Conservation (phyloP, 2,113 vertebrate species). For the Astur gentilis region DNA sequence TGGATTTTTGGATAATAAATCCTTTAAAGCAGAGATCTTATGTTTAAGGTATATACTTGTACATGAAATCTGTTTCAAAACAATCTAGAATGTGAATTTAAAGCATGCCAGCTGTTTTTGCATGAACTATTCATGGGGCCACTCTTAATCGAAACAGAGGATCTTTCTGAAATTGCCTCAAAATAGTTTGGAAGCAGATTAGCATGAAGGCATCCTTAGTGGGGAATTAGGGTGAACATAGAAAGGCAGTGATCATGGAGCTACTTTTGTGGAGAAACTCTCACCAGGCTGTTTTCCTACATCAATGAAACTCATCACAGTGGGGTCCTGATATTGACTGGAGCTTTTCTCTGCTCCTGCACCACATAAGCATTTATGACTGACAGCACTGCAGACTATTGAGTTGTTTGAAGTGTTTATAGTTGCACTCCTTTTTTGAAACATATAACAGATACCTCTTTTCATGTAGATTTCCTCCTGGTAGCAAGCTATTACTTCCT, state of each 20-base stretch:
- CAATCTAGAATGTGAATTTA: background rate
- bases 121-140: background rate
- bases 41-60: background rate
- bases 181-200: background rate
- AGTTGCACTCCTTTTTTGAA: background rate
- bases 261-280: background rate
- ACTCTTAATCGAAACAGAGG: background rate
- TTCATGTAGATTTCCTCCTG: background rate
- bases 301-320: background rate
- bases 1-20: background rate
- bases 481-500: slow-evolving; percentile 15
- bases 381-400: background rate
- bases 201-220: background rate
- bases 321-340: background rate
- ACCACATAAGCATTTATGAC: background rate
- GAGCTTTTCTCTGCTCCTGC: background rate
- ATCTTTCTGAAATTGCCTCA: background rate
- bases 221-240: background rate
- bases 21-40: background rate
- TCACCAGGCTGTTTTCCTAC: background rate
- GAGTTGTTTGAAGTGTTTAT: slow-evolving; percentile 2
- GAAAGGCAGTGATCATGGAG: background rate
- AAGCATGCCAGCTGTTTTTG: background rate
- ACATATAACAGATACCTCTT: background rate
- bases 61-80: background rate